A percentile compares a stretch with the other conserved stretches of the same genome.
Conservation (phyloP, 2,797 vertebrate genomes). For the Tiaroga cobitis region DNA sequence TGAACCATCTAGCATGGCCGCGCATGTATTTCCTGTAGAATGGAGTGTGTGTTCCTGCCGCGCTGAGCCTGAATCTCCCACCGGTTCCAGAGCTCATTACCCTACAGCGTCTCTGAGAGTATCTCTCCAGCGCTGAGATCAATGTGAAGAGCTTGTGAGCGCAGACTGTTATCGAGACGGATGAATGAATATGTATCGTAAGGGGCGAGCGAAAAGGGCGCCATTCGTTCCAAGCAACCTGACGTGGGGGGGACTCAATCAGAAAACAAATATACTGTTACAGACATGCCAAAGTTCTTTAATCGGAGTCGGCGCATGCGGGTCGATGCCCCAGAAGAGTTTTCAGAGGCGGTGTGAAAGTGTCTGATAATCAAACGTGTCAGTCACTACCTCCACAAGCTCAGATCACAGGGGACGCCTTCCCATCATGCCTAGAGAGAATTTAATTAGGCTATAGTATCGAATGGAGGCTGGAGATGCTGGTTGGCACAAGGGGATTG, state of each 20-base stretch:
- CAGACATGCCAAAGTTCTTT: slow-evolving; percentile 3
- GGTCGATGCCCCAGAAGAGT: slow-evolving; percentile 6
- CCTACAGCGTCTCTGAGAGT: slow-evolving; percentile 32
- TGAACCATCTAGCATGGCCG: not conserved
- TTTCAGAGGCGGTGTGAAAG: slow-evolving; percentile 19
- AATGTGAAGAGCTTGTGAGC: slow-evolving; percentile 30
- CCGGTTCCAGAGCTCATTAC: slow-evolving; percentile 47
- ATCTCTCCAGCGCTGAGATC: slow-evolving; percentile 35
- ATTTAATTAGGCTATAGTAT: slow-evolving; percentile 22
- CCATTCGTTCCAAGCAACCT: not conserved
- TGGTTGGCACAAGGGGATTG: not conserved
- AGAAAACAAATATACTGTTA: slow-evolving; percentile 31
- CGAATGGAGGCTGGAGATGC: slow-evolving; percentile 15
- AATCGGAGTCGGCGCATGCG: not conserved
- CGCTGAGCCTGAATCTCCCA: slow-evolving; percentile 26
- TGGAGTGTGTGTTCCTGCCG: not conserved
- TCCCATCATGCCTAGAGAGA: slow-evolving; percentile 37
- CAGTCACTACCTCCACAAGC: slow-evolving; percentile 35
- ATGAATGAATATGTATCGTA: slow-evolving; percentile 30
- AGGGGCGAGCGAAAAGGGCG: not conserved
- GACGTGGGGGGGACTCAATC: slow-evolving; percentile 1
- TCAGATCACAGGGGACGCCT: slow-evolving; percentile 24
- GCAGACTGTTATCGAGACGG: slow-evolving; percentile 18
- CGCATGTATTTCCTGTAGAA: not conserved
- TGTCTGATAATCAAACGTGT: slow-evolving; percentile 34